Evolutionary conservation across 1,140 invertebrate species (phyloP), one percentile per base, ranked within the genome.

Genomic region (Condylostylus longicornis): DNA sequence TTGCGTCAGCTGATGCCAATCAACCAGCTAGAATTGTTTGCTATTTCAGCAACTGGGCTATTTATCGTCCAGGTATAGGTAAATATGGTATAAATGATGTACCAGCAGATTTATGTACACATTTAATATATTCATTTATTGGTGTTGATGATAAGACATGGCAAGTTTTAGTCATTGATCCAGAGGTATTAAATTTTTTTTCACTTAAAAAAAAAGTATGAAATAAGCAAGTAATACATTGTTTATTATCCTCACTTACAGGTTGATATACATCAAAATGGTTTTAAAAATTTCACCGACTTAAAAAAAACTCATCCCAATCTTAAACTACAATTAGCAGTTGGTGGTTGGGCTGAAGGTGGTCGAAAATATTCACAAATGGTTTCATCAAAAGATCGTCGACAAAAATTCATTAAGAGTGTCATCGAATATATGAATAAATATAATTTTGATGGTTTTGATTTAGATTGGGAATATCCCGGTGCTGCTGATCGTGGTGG

Each of bases 11-110:
- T 30, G 51, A 35, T 21, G 33, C 20, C 1, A 47, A 54, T 12
- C 50, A 51, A 25, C 42, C 47, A 0, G 68, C 73, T 9, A 70
- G 78, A 53, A 70, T 85, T 33, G 79, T 83, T 18, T 90, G 84
- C 50, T 90, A 90, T 66, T 90, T 86, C 64, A 86, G 81, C 52
- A 88, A 87, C 50, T 91, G 86, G 87, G 86, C 86, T 4, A 72
- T 87, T n/a, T 82, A 88, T 59, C 66, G 85, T 22, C 81, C 82
- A 1, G 82, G 76, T 5, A 62, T 81, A 5, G 84, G 83, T 4
- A 75, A 72, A 23, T 90, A 89, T 50, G 75, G 68, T 2, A 74
- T 89, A 30, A 75, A 86, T 29, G 82, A 90, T 52, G 74, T 90
- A 33, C 85, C 84, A 0, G 77, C 69, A 2, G 73, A 84, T 43